phyloP scores from a whole-genome alignment of 2,888 invertebrate species.

The Plebejus melissa region DNA sequence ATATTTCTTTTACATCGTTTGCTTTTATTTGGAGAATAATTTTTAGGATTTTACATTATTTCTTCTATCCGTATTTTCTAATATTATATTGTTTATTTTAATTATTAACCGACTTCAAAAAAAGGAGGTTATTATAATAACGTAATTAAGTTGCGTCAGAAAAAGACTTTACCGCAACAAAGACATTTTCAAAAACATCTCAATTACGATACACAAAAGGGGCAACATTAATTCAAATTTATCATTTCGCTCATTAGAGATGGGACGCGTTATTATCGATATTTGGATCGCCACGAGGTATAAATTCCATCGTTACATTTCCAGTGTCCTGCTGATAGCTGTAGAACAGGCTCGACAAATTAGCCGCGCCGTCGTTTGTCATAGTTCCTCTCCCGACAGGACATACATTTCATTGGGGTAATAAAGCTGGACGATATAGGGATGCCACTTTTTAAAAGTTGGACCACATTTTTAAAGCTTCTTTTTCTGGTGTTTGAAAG shows the following conservation, averaged over 20 bases:
- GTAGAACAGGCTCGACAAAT: slow-evolving; percentile 62
- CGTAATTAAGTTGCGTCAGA: neutral
- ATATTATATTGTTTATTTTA: neutral
- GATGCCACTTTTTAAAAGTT: neutral
- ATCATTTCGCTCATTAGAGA: slow-evolving; percentile 15
- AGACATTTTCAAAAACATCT: neutral
- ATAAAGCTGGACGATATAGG: slow-evolving; percentile 30
- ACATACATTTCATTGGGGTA: slow-evolving; percentile 36
- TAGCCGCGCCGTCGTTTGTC: slow-evolving; percentile 64
- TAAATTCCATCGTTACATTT: slow-evolving; percentile 49
- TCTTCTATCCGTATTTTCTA: neutral
- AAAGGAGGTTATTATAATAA: neutral
- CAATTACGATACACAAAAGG: neutral
- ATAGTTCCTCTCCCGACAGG: slow-evolving; percentile 41
- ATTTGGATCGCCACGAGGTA: slow-evolving; percentile 43
- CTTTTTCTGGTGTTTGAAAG: neutral
- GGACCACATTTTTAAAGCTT: too few relatives aligned
- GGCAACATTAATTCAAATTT: slow-evolving; percentile 9
- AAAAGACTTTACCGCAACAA: neutral
- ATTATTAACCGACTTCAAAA: neutral
- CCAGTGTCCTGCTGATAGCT: slow-evolving; percentile 59
- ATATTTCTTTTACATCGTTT: neutral
- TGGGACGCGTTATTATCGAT: slow-evolving; percentile 37
- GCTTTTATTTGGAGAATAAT: neutral
- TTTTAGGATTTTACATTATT: neutral